These are phyloP conservation scores for Scrobipalpa costella DNA, from an alignment of 2,888 invertebrate genomes.

Conservation along the genomic window DNA sequence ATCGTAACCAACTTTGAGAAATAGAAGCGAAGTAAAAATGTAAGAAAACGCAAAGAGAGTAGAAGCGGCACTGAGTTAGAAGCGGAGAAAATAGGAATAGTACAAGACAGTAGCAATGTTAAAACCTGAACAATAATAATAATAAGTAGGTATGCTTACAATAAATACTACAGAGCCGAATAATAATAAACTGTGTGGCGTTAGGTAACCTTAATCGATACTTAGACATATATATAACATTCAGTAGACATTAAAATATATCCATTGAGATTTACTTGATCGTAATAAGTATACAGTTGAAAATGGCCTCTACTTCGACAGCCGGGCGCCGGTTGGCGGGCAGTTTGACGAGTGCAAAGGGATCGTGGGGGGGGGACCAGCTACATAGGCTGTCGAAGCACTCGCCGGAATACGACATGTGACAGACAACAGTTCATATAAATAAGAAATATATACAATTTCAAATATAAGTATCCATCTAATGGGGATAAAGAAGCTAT, in stretches of 20 bases:
- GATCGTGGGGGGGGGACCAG: neutral
- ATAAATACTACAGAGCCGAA: conserved; percentile 69
- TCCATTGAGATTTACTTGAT: conserved; percentile 61
- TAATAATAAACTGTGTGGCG: conserved; percentile 61
- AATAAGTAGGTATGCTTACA: conserved; percentile 49
- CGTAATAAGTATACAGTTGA: conserved; percentile 56
- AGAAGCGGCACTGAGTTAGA: conserved; percentile 35
- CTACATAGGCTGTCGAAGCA: conserved; percentile 52
- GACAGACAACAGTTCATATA: conserved; percentile 52
- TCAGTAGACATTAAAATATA: conserved; percentile 74
- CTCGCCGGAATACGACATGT: conserved; percentile 47
- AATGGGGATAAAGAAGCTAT: conserved; percentile 62
- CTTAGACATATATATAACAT: conserved; percentile 79
- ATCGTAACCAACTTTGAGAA: conserved; percentile 72
- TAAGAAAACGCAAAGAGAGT: conserved; percentile 45
- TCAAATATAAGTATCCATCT: conserved; percentile 34
- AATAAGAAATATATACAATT: conserved; percentile 31
- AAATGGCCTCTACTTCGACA: conserved; percentile 56
- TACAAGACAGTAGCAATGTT: conserved; percentile 70
- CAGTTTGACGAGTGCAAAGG: neutral
- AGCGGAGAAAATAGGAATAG: conserved; percentile 36
- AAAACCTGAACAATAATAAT: conserved; percentile 60
- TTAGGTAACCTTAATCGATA: conserved; percentile 65
- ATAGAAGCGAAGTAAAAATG: conserved; percentile 45
- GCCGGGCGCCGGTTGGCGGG: conserved; percentile 32